phyloP scores from a whole-genome alignment of 2,113 vertebrate species.

The Hippoglossus stenolepis region DNA sequence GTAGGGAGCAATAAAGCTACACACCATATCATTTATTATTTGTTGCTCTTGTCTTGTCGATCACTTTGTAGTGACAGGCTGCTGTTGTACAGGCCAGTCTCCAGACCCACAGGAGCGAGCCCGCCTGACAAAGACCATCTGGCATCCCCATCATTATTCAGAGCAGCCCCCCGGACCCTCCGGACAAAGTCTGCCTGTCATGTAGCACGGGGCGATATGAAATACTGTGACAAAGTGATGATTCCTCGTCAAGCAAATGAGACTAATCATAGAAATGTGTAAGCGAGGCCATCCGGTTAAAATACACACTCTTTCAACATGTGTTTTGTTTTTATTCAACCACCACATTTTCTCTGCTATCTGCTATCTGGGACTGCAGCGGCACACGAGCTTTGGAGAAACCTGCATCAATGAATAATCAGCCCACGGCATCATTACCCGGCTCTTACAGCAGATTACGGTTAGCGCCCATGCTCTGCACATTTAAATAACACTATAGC shows the following conservation, averaged over 20 bases:
- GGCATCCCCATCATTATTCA: constrained; percentile 72
- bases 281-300: not conserved
- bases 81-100: constrained; percentile 64
- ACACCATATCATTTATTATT: constrained; percentile 34
- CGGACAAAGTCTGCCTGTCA: constrained; percentile 58
- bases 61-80: constrained; percentile 61
- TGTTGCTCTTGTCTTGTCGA: constrained; percentile 48
- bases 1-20: constrained; percentile 21
- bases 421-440: too few relatives aligned
- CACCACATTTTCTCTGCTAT: too few relatives aligned
- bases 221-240: constrained; percentile 36
- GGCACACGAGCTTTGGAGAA: too few relatives aligned
- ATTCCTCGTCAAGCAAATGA: constrained; percentile 13
- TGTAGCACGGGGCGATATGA: constrained; percentile 32
- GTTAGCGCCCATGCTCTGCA: not conserved
- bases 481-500: not conserved
- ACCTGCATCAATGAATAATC: too few relatives aligned
- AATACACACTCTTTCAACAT: not conserved
- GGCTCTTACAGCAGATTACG: not conserved
- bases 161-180: constrained; percentile 53
- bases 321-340: too few relatives aligned
- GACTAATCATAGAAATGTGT: constrained; percentile 5
- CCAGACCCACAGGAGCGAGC: constrained; percentile 49
- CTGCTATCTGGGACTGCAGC: too few relatives aligned
- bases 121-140: constrained; percentile 71